Base-by-base conservation (phyloP, 1,140 invertebrate genomes). In the Rhagoletis pomonella region DNA sequence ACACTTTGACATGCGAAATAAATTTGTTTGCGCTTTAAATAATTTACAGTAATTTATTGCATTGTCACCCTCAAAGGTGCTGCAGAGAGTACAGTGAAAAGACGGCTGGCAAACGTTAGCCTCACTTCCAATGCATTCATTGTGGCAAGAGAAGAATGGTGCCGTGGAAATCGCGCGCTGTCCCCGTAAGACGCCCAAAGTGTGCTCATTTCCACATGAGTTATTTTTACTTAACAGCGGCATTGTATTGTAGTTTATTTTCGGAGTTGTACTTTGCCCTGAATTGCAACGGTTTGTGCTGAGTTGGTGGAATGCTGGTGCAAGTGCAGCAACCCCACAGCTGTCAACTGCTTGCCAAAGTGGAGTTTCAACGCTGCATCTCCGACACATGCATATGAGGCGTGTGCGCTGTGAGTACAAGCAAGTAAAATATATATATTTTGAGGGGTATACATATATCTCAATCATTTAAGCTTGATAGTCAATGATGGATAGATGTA, bases 251-350 rank as follows among this genome's bases (percentile, higher is more conserved):
- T 10, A 7, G 2, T 62, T 62, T 62, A 62, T 62, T 62, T 62
- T 7, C 2, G 17, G 17, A 62, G 60, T 62, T 62, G 60, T 67
- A 67, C 64, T 67, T 67, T 67, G 64, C 64, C 64, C 64, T 5
- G 64, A 67, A 39, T 67, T 67, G n/a, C 10, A 29, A 4, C 10
- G 64, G 29, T 2, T 67, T 29, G 29, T 67, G 64, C 19, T 67
- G 19, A 67, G 29, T 67, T 67, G n/a, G 64, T 67, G 64, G 64
- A 67, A 67, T 67, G n/a, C 39, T 67, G 10, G 64, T 67, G 64
- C n/a, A 19, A 67, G 64, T 67, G 29, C 64, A 67, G 64, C 29
- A 29, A 67, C 29, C 64, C 64, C 64, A 67, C 64, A 67, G 64
- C 64, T 67, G 64, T 67, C 64, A 67, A 67, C 64, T 67, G n/a